These are phyloP conservation scores for Drosophila sp. DNA, from an alignment of 1,140 invertebrate genomes.

Conservation along the genomic window DNA sequence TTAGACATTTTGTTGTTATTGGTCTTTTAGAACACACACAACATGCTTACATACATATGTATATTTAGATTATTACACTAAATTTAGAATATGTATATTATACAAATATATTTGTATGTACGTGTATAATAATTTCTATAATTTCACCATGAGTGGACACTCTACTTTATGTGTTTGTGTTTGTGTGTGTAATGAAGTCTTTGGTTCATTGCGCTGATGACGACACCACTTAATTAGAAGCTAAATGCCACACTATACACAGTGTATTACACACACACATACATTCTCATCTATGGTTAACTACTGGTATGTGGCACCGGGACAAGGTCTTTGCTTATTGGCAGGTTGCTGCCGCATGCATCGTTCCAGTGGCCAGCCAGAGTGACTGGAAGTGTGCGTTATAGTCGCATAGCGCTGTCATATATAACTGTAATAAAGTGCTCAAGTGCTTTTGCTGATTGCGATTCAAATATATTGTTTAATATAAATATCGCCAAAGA, in stretches of 20 bases:
- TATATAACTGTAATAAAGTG: conserved; percentile 30
- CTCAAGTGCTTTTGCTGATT: conserved; percentile 33
- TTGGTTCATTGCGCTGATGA: conserved; percentile 38
- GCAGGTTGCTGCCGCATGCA: conserved; percentile 14
- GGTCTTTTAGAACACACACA: conserved; percentile 22
- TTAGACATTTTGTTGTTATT: conserved; percentile 22
- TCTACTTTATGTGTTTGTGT: neutral
- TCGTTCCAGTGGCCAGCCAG: conserved; percentile 5
- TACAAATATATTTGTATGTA: neutral
- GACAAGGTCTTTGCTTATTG: conserved; percentile 21
- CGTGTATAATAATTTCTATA: conserved; percentile 7
- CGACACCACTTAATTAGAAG: conserved; percentile 44
- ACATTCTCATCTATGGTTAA: neutral
- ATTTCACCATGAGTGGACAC: conserved; percentile 37
- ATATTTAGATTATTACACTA: conserved; percentile 7
- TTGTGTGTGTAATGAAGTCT: conserved; percentile 18
- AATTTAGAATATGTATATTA: conserved; percentile 11
- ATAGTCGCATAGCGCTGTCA: neutral
- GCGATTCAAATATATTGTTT: conserved; percentile 32
- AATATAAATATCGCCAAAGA: conserved; percentile 11
- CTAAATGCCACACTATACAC: conserved; percentile 12
- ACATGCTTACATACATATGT: neutral
- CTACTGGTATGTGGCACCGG: neutral
- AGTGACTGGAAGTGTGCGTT: conserved; percentile 12
- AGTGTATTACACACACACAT: neutral